Conservation (phyloP, 1,140 invertebrate genomes). For the Halesus radiatus region DNA sequence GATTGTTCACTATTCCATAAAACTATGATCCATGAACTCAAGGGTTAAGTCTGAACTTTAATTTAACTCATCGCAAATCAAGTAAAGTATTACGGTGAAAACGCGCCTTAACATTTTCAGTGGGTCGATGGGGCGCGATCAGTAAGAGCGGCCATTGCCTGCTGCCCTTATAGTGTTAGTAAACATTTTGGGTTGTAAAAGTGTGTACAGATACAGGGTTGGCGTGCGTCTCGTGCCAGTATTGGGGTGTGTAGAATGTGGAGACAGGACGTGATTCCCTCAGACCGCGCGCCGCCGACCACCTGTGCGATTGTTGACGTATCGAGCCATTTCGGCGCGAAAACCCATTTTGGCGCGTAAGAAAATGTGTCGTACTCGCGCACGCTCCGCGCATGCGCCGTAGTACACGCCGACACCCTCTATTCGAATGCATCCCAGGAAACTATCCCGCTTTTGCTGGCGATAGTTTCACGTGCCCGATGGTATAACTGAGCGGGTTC, state of each 20-base stretch:
- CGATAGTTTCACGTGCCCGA: too few relatives aligned
- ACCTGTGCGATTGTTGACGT: slow-evolving; percentile 52
- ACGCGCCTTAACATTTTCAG: slow-evolving; percentile 6
- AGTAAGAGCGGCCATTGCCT: slow-evolving; percentile 4
- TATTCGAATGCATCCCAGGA: background rate
- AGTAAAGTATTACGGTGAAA: background rate
- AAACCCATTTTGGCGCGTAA: background rate
- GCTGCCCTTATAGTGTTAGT: background rate
- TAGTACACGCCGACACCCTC: slow-evolving; percentile 18
- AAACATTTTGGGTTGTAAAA: too few relatives aligned
- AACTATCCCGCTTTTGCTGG: background rate
- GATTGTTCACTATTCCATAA: too few relatives aligned
- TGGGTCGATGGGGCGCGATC: slow-evolving; percentile 39
- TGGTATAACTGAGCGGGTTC: too few relatives aligned
- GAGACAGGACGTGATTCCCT: background rate
- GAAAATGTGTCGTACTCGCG: slow-evolving; percentile 1
- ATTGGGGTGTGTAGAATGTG: slow-evolving; percentile 6
- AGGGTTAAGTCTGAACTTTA: background rate
- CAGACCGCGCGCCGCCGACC: slow-evolving; percentile 54
- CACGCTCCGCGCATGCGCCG: slow-evolving; percentile 33
- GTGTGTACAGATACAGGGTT: background rate
- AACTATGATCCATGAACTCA: too few relatives aligned
- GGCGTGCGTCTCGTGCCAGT: background rate
- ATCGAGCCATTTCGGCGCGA: slow-evolving; percentile 29
- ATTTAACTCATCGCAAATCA: background rate